These are phyloP conservation scores for Sphecodes monilicornis DNA, from an alignment of 2,888 invertebrate genomes.

Conservation along the genomic window DNA sequence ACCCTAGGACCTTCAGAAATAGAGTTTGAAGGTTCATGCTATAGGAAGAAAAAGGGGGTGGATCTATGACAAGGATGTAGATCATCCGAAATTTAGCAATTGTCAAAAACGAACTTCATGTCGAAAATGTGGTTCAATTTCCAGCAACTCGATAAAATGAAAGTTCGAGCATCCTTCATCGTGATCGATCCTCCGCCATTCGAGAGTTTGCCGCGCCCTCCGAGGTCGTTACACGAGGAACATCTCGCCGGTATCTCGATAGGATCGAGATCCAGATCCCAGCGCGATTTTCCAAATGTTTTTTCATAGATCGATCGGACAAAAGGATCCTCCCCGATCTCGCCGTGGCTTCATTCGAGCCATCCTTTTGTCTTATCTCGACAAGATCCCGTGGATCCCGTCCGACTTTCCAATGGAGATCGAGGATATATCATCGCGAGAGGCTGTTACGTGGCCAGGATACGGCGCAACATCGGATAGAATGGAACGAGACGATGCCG, in stretches of 20 bases:
- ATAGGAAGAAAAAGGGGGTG: not conserved
- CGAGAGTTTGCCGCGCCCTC: not conserved
- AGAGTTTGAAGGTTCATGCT: too few relatives aligned
- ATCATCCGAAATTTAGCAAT: not conserved
- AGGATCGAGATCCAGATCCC: not conserved
- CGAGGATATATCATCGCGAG: slow-evolving; percentile 52
- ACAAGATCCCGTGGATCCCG: slow-evolving; percentile 62
- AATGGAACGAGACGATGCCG: slow-evolving; percentile 33
- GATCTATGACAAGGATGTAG: too few relatives aligned
- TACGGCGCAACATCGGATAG: slow-evolving; percentile 9
- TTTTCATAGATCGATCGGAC: slow-evolving; percentile 35
- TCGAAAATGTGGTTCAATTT: not conserved
- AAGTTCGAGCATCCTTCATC: not conserved
- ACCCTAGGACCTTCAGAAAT: not conserved
- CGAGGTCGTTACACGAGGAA: not conserved
- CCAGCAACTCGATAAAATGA: not conserved
- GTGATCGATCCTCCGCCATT: slow-evolving; percentile 14
- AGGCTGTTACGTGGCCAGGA: slow-evolving; percentile 23
- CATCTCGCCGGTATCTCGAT: not conserved
- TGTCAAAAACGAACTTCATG: not conserved
- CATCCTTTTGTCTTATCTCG: slow-evolving; percentile 66
- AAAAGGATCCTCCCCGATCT: slow-evolving; percentile 14
- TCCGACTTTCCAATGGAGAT: slow-evolving; percentile 61
- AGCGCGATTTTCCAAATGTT: slow-evolving; percentile 35
- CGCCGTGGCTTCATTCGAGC: slow-evolving; percentile 12